These are phyloP conservation scores for Bibio marci DNA, from an alignment of 2,888 invertebrate species.

Conservation along the genomic window DNA sequence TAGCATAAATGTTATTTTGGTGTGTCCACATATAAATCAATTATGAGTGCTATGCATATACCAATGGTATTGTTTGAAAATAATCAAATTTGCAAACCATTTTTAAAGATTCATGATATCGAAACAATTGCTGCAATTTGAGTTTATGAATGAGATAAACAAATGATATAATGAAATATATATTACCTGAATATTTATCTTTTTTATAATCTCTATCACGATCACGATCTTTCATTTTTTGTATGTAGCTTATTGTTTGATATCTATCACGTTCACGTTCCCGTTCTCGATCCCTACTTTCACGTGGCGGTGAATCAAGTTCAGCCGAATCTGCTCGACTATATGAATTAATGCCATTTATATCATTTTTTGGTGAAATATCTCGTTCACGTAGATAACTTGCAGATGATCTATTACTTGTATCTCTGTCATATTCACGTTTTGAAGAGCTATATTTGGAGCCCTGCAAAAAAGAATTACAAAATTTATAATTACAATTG, in stretches of 20 bases:
- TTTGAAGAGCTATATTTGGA: slow-evolving; percentile 67
- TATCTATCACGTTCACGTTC: slow-evolving; percentile 25
- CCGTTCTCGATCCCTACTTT: slow-evolving; percentile 33
- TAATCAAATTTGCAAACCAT: too few species aligned
- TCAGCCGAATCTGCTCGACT: slow-evolving; percentile 52
- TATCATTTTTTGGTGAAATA: slow-evolving; percentile 21
- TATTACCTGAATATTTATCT: slow-evolving; percentile 73
- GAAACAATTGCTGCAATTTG: too few species aligned
- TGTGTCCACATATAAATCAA: too few species aligned
- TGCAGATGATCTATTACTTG: slow-evolving; percentile 19
- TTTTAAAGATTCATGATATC: too few species aligned
- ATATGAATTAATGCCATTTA: slow-evolving; percentile 51
- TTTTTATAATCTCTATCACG: slow-evolving; percentile 85
- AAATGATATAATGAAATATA: too few species aligned
- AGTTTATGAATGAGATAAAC: too few species aligned
- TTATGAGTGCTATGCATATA: too few species aligned
- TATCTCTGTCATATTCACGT: slow-evolving; percentile 40
- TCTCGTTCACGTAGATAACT: slow-evolving; percentile 27
- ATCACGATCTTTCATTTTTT: slow-evolving; percentile 39
- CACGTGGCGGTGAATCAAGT: slow-evolving; percentile 53
- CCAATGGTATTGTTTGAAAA: too few species aligned
- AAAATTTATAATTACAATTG: too few species aligned
- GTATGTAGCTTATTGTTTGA: slow-evolving; percentile 20
- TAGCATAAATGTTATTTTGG: too few species aligned
- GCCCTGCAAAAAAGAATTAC: slow-evolving; percentile 49